Evolutionary conservation across 2,797 vertebrate genomes (phyloP).

Genomic region (Pangasius krempfi): DNA sequence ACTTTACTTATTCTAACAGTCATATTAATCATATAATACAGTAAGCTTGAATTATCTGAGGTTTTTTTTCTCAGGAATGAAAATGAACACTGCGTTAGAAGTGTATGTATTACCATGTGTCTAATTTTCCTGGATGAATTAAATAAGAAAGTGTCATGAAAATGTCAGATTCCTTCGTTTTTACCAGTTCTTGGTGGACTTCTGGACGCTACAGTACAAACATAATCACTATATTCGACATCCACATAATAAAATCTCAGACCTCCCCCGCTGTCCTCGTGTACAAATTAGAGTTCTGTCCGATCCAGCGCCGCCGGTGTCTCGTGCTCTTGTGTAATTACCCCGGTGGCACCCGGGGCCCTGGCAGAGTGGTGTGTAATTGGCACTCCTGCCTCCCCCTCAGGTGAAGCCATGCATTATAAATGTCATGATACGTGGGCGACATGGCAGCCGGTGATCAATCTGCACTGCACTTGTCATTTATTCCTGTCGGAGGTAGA

Average conservation of each 20-base stretch:
- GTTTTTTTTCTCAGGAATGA: background rate
- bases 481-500: constrained; percentile 40
- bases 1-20: background rate
- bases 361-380: constrained; percentile 52
- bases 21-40: background rate
- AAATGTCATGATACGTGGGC: constrained; percentile 54
- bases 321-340: constrained; percentile 53
- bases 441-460: constrained; percentile 44
- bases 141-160: background rate
- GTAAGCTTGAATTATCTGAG: too few species aligned
- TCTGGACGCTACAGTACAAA: background rate
- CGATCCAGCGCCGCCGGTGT: constrained; percentile 17
- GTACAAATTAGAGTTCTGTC: constrained; percentile 49
- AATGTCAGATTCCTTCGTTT: background rate
- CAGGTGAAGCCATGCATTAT: constrained; percentile 57
- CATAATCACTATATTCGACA: background rate
- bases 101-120: background rate
- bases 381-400: constrained; percentile 52
- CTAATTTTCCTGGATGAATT: background rate
- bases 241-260: constrained; percentile 21
- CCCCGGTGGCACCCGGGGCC: constrained; percentile 37
- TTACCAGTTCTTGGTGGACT: too few species aligned
- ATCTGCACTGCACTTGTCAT: constrained; percentile 40
- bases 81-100: background rate
- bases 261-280: constrained; percentile 11